Evolutionary conservation across 2,113 vertebrate species (phyloP).

Genomic region (Colinus virginianus): DNA sequence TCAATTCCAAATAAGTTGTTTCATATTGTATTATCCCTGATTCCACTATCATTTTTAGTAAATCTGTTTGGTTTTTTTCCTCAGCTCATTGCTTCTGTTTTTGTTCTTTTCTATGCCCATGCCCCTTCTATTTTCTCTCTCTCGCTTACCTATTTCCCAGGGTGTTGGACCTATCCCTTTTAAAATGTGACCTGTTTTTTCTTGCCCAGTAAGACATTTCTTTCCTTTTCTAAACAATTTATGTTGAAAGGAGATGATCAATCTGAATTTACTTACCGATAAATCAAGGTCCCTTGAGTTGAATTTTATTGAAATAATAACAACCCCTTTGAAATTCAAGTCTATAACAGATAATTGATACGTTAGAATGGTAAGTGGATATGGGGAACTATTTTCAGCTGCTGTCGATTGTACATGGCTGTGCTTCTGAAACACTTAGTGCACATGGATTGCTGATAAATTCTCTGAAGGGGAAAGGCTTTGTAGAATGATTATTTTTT

Average conservation of each 20-base stretch:
- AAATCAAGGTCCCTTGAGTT: background rate
- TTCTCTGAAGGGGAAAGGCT: background rate
- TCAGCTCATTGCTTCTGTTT: too few species aligned
- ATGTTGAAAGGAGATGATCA: background rate
- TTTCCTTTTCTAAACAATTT: background rate
- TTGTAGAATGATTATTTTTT: background rate
- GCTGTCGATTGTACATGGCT: background rate
- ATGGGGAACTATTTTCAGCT: slow-evolving; percentile 10
- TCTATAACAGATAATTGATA: background rate
- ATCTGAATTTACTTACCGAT: background rate
- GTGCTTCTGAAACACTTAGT: background rate
- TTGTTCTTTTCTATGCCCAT: too few species aligned
- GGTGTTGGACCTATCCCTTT: background rate
- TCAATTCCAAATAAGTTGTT: too few species aligned
- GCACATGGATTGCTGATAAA: background rate
- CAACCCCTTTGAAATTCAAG: background rate
- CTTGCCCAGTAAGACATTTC: background rate
- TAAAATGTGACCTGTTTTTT: background rate
- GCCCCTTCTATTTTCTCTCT: too few species aligned
- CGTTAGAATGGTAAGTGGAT: background rate
- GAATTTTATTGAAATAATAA: slow-evolving; percentile 4
- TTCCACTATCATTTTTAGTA: too few species aligned
- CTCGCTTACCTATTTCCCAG: too few species aligned
- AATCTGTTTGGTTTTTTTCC: too few species aligned
- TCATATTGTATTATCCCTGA: too few species aligned